Base-by-base conservation (phyloP, 1,140 invertebrate species). In the Procambarus virginalis region DNA sequence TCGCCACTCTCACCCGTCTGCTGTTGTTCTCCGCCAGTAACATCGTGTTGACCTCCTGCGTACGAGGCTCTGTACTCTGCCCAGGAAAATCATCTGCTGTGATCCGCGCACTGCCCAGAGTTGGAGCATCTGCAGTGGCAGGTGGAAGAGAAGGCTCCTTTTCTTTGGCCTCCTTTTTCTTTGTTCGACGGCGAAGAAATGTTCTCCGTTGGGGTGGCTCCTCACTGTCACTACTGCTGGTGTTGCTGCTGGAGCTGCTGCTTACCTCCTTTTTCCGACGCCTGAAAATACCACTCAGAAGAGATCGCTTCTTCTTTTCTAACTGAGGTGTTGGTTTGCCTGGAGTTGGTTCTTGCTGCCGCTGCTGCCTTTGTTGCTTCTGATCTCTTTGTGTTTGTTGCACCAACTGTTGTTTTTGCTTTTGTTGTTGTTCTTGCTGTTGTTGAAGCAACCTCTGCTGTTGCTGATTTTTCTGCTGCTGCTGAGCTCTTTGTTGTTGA, bases 201-300 rank as follows among this genome's bases (percentile, higher is more conserved):
- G 34, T 51, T 34, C 83, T 34, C 17, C 78, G 55, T n/a, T 85
- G 82, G 3, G 82, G 78, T 3, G 80, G 82, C 8, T 79, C 83
- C 51, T 90, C 89, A 46, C 64, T 81, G 34, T 85, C 83, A 46
- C 58, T 75, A 22, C 73, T 89, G 45, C 77, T 85, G 55, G 75
- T 80, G 55, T 75, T 90, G 64, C 83, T 89, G 80, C 70, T 85
- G 2, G 82, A 85, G 34, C 80, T 85, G 82, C 48, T 81, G 60
- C 77, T 85, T 22, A 64, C 60, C n/a, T 70, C 89, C 51, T 90
- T 90, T 83, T 75, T 90, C n/a, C 82, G 73, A 22, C 89, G 75
- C 77, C 89, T 78, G 83, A 90, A 90, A 46, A 90, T 85, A 10
- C 89, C 89, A 70, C 89, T 85, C 60, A 90, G 46, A 5, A 90